phyloP scores from a whole-genome alignment of 2,888 invertebrate genomes.

The Andrena bucephala region DNA sequence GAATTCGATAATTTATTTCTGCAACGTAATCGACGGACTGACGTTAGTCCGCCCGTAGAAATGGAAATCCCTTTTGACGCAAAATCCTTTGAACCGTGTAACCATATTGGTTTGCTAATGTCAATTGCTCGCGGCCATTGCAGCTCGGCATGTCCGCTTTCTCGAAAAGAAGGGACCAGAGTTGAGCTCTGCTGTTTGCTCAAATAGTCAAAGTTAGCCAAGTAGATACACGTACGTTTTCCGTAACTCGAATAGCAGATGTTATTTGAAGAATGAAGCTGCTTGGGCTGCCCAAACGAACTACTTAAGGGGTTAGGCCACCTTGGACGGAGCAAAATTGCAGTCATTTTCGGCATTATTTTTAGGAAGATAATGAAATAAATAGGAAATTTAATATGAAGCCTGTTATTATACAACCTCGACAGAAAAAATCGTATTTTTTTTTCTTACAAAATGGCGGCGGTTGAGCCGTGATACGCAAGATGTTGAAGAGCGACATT shows the following conservation, averaged over 20 bases:
- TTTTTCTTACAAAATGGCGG: no score
- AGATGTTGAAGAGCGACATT: no score
- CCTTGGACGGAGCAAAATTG: no score
- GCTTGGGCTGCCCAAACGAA: background rate
- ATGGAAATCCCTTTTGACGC: constrained; percentile 22
- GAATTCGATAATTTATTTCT: no score
- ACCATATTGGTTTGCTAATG: background rate
- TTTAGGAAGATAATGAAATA: no score
- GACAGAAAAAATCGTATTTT: no score
- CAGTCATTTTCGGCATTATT: no score
- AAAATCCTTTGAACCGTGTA: constrained; percentile 3
- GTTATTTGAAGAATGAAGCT: no score
- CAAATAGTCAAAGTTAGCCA: background rate
- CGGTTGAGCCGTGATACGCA: no score
- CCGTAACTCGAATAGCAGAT: background rate
- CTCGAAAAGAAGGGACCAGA: constrained; percentile 14
- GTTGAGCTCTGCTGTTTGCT: background rate
- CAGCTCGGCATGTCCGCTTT: background rate
- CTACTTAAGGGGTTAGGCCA: background rate
- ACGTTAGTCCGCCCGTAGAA: constrained; percentile 2
- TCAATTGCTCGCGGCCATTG: constrained; percentile 8
- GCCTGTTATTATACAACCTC: no score
- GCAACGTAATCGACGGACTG: background rate
- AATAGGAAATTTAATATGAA: no score
- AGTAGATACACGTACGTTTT: background rate